Conservation (phyloP, 2,888 invertebrate species). For the Bimastos eiseni region DNA sequence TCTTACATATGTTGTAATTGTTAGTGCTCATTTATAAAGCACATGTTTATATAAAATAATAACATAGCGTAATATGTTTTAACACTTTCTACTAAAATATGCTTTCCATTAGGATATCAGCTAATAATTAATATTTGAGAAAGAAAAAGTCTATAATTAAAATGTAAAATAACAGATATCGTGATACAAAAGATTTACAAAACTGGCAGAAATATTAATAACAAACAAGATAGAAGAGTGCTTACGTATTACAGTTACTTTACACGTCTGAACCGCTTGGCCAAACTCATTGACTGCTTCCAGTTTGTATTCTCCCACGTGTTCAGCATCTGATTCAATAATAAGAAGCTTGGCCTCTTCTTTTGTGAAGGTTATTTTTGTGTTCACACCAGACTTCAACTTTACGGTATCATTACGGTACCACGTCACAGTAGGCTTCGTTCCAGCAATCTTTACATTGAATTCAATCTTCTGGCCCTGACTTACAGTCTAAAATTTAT, state of each 20-base stretch:
- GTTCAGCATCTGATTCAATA: conserved; percentile 74
- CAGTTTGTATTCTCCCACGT: conserved; percentile 80
- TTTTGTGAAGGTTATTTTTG: conserved; percentile 67
- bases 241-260: conserved; percentile 57
- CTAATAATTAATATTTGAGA: not conserved
- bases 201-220: not conserved
- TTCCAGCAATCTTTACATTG: conserved; percentile 54
- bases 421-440: conserved; percentile 57
- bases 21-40: too few relatives aligned
- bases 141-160: not conserved
- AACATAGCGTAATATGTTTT: too few relatives aligned
- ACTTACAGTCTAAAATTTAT: conserved; percentile 48
- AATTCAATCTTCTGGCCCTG: conserved; percentile 56
- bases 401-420: conserved; percentile 52
- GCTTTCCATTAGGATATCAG: not conserved
- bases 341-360: conserved; percentile 69
- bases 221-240: not conserved
- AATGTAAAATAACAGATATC: not conserved
- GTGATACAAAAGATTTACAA: not conserved
- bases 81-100: not conserved
- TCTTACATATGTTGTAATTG: not conserved
- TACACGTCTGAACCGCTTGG: conserved; percentile 49
- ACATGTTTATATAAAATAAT: too few relatives aligned
- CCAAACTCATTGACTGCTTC: conserved; percentile 64
- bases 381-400: conserved; percentile 14